Base-by-base conservation (phyloP, 2,113 vertebrate species). In the Zapornia atra region DNA sequence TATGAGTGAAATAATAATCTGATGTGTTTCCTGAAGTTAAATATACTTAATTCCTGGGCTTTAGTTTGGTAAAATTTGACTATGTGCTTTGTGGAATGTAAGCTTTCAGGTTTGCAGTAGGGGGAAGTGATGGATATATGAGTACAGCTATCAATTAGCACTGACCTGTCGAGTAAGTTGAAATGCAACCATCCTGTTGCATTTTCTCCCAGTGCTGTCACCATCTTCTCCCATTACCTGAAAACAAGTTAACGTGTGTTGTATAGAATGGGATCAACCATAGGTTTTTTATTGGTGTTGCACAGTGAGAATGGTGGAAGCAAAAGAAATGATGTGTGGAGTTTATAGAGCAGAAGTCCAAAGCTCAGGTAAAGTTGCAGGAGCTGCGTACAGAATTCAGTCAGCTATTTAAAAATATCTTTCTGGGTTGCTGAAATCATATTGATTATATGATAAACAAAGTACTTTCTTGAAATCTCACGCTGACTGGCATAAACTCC, bases 401-500 rank as follows among this genome's bases (percentile, higher is more conserved):
- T 44, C 57, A 68, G 16, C 63, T 88, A 22, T 59, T 96, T 96
- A 78, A 78, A 94, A 81, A 70, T 19, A 48, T 63, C 60, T 88
- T 88, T 75, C 68, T 60, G 38, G 8, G 61, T 94, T 94, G 31
- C 84, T 94, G 86, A 94, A 64, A 82, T 91, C 46, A 42, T 87
- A 86, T 85, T 96, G 91, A 95, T 91, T 95, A 96, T 91, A 91
- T 89, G 70, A 89, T 92, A 92, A 92, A 71, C 85, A 95, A 89
- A 94, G 15, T 81, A 31, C 24, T 86, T 93, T 71, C 29, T 50
- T 71, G 88, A 93, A 91, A 84, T 91, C 40, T 82, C 59, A 54
- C 1, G 2, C 70, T 91, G 83, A 84, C 80, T 87, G 88, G 44
- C 72, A 76, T 92, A 84, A 88, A 89, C 25, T 82, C 81, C 22